Conservation (phyloP, 2,888 invertebrate genomes). For the Stenchaetothrips biformis region DNA sequence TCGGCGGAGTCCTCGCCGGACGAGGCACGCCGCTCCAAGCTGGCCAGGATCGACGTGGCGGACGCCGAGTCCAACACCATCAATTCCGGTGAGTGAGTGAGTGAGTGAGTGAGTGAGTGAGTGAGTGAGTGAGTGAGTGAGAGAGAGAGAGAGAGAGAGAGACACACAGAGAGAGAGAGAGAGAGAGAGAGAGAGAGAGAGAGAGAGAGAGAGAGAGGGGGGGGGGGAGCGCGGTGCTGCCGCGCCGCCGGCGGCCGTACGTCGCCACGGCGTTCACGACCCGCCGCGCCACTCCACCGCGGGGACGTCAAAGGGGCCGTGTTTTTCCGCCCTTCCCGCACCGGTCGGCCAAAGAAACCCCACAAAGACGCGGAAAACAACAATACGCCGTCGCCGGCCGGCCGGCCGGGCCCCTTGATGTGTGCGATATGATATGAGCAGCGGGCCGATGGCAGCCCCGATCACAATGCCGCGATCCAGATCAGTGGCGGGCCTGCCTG, state of each 20-base stretch:
- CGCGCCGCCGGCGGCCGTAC: too few species aligned
- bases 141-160: too few species aligned
- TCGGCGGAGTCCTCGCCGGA: slow-evolving; percentile 58
- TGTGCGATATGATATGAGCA: not conserved
- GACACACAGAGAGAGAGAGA: too few species aligned
- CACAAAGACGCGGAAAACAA: not conserved
- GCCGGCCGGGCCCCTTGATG: slow-evolving; percentile 1
- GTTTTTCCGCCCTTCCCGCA: slow-evolving; percentile 48
- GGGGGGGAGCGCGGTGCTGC: too few species aligned
- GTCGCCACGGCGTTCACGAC: too few species aligned
- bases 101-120: too few species aligned
- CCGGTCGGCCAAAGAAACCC: slow-evolving; percentile 50
- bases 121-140: not conserved
- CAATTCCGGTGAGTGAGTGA: slow-evolving; percentile 77
- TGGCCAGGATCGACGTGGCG: slow-evolving; percentile 67
- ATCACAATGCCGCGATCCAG: not conserved
- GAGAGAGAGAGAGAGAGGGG: too few species aligned
- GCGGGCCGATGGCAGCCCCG: not conserved
- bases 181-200: too few species aligned
- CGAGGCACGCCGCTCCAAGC: slow-evolving; percentile 63
- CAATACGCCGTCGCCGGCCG: not conserved
- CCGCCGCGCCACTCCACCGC: slow-evolving; percentile 3
- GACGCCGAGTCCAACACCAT: slow-evolving; percentile 88
- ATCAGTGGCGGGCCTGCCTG: not conserved
- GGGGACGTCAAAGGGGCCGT: slow-evolving; percentile 41